Evolutionary conservation across 2,797 vertebrate species (phyloP).

Genomic region (Amblyraja radiata): DNA sequence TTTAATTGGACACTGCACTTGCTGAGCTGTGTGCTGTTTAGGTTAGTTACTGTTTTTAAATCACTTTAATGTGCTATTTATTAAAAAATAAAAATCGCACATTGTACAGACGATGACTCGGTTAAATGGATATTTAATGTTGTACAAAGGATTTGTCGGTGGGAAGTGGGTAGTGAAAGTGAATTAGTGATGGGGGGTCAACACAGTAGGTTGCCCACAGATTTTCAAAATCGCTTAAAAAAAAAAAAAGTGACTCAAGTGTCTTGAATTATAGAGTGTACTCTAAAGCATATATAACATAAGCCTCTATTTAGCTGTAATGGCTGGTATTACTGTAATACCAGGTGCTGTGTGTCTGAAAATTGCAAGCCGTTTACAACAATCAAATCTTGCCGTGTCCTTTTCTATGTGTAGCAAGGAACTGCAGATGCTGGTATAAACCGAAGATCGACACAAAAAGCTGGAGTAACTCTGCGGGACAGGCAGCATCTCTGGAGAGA

Average conservation of each 20-base stretch:
- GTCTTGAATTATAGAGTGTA: slow-evolving; percentile 13
- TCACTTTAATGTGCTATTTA: not conserved
- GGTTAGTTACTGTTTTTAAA: not conserved
- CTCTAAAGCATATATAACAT: slow-evolving; percentile 23
- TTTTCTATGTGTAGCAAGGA: too few species aligned
- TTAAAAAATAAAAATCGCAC: slow-evolving; percentile 11
- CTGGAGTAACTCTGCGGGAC: too few species aligned
- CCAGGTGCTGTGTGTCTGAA: not conserved
- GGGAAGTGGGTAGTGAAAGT: slow-evolving; percentile 10
- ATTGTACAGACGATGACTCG: not conserved
- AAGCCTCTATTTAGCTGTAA: slow-evolving; percentile 15
- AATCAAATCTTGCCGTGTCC: not conserved
- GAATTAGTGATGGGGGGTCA: not conserved
- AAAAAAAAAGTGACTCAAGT: not conserved
- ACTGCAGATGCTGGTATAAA: too few species aligned
- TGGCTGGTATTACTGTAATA: slow-evolving; percentile 34
- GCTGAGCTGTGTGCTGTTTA: not conserved
- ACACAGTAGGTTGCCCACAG: slow-evolving; percentile 5
- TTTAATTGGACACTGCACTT: not conserved
- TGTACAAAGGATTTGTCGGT: slow-evolving; percentile 5
- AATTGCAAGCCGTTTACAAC: not conserved
- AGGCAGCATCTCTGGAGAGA: too few species aligned
- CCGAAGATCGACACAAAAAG: too few species aligned
- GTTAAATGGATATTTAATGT: slow-evolving; percentile 7
- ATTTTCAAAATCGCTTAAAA: slow-evolving; percentile 16